Conservation (phyloP, 2,888 invertebrate species). For the Syrphus vitripennis region DNA sequence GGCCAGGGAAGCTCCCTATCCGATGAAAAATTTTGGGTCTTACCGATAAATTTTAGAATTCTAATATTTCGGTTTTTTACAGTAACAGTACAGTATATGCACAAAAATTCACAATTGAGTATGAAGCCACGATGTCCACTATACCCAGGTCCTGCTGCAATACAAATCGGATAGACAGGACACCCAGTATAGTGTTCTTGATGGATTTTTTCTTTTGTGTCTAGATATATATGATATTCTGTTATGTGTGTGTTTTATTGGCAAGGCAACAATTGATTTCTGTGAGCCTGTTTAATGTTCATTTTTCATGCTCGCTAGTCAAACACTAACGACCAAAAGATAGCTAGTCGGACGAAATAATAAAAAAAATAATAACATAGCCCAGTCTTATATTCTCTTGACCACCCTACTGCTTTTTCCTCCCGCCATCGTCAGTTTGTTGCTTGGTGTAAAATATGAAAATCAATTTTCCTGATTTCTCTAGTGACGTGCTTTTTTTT, state of each 20-base stretch:
- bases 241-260: constrained; percentile 38
- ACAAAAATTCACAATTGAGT: constrained; percentile 6
- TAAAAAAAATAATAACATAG: constrained; percentile 19
- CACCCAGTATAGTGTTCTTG: constrained; percentile 21
- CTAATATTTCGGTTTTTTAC: too few species aligned
- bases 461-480: constrained; percentile 70
- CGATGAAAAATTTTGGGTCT: too few species aligned
- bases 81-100: too few species aligned
- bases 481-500: constrained; percentile 51
- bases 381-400: not conserved
- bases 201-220: not conserved
- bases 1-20: too few species aligned
- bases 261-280: constrained; percentile 53
- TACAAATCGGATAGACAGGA: constrained; percentile 21
- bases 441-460: constrained; percentile 49
- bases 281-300: constrained; percentile 34
- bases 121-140: constrained; percentile 25
- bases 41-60: too few species aligned
- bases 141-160: not conserved
- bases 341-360: not conserved
- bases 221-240: not conserved
- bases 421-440: not conserved
- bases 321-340: constrained; percentile 46
- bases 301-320: constrained; percentile 40
- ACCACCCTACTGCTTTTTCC: not conserved